Evolutionary conservation across 2,113 vertebrate genomes (phyloP).

Genomic region (Solea solea): DNA sequence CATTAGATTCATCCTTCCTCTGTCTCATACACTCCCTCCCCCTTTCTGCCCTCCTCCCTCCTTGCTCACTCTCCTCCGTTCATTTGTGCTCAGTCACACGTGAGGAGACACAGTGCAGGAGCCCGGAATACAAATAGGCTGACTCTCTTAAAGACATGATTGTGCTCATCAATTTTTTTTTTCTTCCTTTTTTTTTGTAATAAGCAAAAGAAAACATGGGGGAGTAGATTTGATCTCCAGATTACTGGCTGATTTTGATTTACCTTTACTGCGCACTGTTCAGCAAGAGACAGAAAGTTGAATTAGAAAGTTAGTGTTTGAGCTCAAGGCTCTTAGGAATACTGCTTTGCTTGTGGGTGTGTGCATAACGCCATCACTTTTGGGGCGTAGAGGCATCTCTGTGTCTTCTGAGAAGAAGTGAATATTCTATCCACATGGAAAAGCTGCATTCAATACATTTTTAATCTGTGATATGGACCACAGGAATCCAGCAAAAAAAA

Average conservation of each 20-base stretch:
- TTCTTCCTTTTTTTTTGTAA: not conserved
- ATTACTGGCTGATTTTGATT: constrained; percentile 32
- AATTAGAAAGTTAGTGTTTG: not conserved
- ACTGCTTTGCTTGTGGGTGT: constrained; percentile 4
- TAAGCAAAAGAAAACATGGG: constrained; percentile 25
- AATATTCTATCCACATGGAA: not conserved
- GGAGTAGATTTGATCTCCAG: constrained; percentile 35
- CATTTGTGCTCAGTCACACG: constrained; percentile 78
- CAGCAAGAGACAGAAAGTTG: not conserved
- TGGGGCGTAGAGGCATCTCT: not conserved
- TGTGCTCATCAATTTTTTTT: constrained; percentile 67
- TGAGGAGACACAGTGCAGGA: constrained; percentile 69
- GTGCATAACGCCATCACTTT: not conserved
- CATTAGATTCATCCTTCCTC: constrained; percentile 73
- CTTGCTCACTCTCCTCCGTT: constrained; percentile 70
- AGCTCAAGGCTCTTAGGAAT: not conserved
- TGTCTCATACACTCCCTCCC: constrained; percentile 57
- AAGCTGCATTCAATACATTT: constrained; percentile 24
- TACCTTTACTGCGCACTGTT: constrained; percentile 19
- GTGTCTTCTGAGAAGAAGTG: not conserved
- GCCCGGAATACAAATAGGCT: constrained; percentile 82
- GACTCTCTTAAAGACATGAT: constrained; percentile 79
- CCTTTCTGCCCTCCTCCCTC: constrained; percentile 57
- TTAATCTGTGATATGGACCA: constrained; percentile 37
- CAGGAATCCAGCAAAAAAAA: not conserved